Base-by-base conservation (phyloP, 1,140 invertebrate species). In the Chironomus tepperi region DNA sequence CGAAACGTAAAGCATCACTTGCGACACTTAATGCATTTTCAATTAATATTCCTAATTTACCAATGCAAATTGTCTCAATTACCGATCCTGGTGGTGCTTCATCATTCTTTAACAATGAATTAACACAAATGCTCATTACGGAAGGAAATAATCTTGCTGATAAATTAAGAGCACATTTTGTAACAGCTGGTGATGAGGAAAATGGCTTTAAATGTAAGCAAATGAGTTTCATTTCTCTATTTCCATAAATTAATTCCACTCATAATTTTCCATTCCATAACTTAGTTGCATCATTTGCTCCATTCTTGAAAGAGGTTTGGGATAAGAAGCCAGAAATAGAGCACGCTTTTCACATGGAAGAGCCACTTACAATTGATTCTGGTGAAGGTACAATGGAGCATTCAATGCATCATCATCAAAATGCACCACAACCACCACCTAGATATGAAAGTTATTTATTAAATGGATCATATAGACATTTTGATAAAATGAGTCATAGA, bases 271-370 rank as follows among this genome's bases (percentile, higher is more conserved):
- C 24, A n/a, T 34, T 34, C 24, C 24, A 42, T 12, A 67, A 74
- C 47, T 75, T 34, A 96, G 94, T 94, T 79, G 93, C 94, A 64
- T 96, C 96, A 83, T 98, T 96, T 82, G 95, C 93, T 72, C 95
- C 94, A 73, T 98, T 98, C 84, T 95, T 98, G 83, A 95, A 96
- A 82, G 93, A 95, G 83, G 94, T 95, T 15, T 97, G 94, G 94
- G 94, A 97, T 79, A 93, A 95, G 78, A 97, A 98, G 78, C 93
- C 93, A 43, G 93, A 97, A 84, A 96, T 97, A 75, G 96, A 98
- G 80, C 92, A 94, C 80, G 93, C 93, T 1, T 93, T 97, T 83
- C 91, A 94, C 79, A 89, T 96, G 87, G 94, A 96, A 83, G 93
- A 93, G 82, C 90, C 87, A 75, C 87, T 82, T 78, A 82, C 81